A percentile compares a stretch with the other conserved stretches of the same genome.
Conservation (phyloP, 2,797 vertebrate genomes). For the Limosa lapponica region DNA sequence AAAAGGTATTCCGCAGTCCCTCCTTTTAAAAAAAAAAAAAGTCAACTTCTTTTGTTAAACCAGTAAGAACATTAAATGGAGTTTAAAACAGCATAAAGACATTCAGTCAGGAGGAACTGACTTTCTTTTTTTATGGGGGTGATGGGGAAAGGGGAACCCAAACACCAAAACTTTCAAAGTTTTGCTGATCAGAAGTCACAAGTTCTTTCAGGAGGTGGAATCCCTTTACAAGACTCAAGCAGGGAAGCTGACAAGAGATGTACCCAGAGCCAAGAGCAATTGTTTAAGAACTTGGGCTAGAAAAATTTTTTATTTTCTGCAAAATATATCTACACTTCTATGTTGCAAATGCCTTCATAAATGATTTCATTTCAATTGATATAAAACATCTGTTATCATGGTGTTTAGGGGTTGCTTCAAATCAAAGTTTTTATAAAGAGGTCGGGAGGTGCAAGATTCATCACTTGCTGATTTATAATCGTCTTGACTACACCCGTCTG, state of each 20-base stretch:
- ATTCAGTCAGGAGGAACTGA: neutral
- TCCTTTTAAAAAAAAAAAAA: neutral
- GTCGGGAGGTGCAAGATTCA: neutral
- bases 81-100: neutral
- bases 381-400: neutral
- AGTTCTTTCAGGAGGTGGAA: neutral
- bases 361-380: neutral
- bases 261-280: neutral
- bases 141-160: rapidly evolving
- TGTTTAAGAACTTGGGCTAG: neutral
- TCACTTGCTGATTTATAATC: neutral
- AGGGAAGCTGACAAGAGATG: neutral
- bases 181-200: neutral
- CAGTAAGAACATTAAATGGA: neutral
- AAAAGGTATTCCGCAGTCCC: neutral
- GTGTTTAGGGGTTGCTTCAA: neutral
- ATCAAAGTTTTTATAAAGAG: neutral
- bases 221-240: neutral
- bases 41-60: neutral
- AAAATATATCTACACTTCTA: neutral
- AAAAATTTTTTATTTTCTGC: neutral
- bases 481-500: neutral
- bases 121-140: no score
- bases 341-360: neutral
- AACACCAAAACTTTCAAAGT: neutral